A percentile compares a stretch with the other conserved stretches of the same genome.
Evolutionary conservation across 2,113 vertebrate genomes (phyloP).

Genomic region (Macroglossus sobrinus): DNA sequence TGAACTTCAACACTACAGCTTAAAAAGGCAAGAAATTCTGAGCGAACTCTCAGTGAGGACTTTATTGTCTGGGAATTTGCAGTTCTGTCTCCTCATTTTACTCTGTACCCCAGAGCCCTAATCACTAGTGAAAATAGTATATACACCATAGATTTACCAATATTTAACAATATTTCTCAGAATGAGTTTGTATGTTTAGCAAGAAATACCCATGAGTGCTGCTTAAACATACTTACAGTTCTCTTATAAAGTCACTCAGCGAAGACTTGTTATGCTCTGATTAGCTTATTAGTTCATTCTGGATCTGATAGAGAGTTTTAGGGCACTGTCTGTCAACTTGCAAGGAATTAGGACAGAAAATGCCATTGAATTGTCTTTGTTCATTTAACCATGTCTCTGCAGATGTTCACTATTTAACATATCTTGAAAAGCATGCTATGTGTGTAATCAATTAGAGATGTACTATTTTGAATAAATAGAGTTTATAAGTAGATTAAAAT

Average conservation of each 20-base stretch:
- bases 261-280: constrained; percentile 85
- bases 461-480: constrained; percentile 54
- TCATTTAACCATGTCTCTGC: constrained; percentile 85
- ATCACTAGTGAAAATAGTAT: neutral
- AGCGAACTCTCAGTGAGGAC: neutral
- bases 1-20: neutral
- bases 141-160: constrained; percentile 21
- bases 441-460: constrained; percentile 68
- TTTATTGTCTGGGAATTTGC: neutral
- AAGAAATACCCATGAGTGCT: constrained; percentile 71
- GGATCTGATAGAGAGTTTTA: constrained; percentile 82
- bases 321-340: constrained; percentile 85
- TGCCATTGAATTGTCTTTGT: constrained; percentile 83
- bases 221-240: constrained; percentile 64
- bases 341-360: constrained; percentile 84
- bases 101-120: neutral
- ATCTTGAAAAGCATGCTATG: constrained; percentile 72
- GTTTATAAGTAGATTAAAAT: constrained; percentile 55
- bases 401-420: constrained; percentile 81
- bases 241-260: constrained; percentile 76
- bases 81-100: neutral
- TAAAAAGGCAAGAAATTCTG: neutral
- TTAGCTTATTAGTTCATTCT: constrained; percentile 85
- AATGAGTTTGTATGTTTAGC: constrained; percentile 68
- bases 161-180: constrained; percentile 70